Evolutionary conservation across 2,888 invertebrate species (phyloP).

Genomic region (Melanostoma mellinum): DNA sequence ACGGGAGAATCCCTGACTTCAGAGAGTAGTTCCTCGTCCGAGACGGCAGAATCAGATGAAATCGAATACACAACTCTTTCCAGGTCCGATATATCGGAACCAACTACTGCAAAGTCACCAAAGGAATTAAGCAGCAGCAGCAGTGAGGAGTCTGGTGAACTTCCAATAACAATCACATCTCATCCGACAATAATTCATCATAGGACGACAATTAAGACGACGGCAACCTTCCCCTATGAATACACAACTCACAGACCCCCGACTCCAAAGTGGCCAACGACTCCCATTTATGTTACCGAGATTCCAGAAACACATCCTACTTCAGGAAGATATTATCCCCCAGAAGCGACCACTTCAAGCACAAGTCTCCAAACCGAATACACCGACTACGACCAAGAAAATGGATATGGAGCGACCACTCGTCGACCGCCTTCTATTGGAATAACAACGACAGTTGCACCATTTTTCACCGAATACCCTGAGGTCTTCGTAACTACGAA

Average conservation of each 20-base stretch:
- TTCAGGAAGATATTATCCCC: conserved; percentile 53
- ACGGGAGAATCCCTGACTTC: conserved; percentile 70
- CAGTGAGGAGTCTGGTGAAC: conserved; percentile 77
- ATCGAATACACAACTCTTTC: conserved; percentile 77
- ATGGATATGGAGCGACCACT: conserved; percentile 74
- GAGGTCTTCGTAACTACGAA: conserved; percentile 79
- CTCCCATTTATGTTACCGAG: conserved; percentile 60
- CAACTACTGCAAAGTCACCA: conserved; percentile 75
- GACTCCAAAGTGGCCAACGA: conserved; percentile 71
- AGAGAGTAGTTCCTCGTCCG: conserved; percentile 74
- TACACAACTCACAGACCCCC: conserved; percentile 74
- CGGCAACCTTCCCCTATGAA: conserved; percentile 77
- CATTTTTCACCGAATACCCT: conserved; percentile 81
- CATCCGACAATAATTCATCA: conserved; percentile 77
- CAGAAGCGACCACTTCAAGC: conserved; percentile 69
- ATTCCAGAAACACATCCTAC: conserved; percentile 58
- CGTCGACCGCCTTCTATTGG: conserved; percentile 74
- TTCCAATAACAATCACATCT: conserved; percentile 75
- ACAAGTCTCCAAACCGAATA: conserved; percentile 72
- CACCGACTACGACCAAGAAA: conserved; percentile 70
- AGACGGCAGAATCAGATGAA: conserved; percentile 76
- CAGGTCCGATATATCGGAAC: conserved; percentile 74
- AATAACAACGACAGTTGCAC: conserved; percentile 79
- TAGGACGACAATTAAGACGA: conserved; percentile 78
- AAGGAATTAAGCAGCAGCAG: conserved; percentile 71